Base-by-base conservation (phyloP, 2,113 vertebrate species). In the Corythornis vintsioides region DNA sequence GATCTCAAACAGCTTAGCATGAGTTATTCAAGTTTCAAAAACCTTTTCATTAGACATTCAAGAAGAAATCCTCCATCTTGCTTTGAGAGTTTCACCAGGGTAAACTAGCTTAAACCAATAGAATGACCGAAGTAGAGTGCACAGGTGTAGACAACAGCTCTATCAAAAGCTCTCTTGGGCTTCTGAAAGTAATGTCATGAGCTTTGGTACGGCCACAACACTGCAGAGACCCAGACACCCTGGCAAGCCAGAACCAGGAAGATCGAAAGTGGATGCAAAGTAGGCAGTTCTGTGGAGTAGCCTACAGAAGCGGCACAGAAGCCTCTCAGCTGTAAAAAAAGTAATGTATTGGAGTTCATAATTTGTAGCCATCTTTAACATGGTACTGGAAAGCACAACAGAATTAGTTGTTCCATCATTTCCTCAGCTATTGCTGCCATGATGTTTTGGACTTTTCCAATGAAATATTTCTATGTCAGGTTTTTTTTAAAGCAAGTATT, bases 401-500 rank as follows among this genome's bases (percentile, higher is more conserved):
- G 31, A 88, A 67, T 63, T 31, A 61, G 26, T 83, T 72, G 47
- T 60, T 88, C 66, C 38, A 47, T 86, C 76, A 56, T 81, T 73
- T 90, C 77, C 64, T 93, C 26, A 31, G 48, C 24, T 28, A 55
- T 7, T 65, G 85, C 74, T 84, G 77, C 55, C 78, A 25, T 59
- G 53, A 76, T 55, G 20, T 50, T 90, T 82, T 75, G 28, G 72
- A 88, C 52, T 80, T 86, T 72, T 91, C 69, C 80, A 95, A 15
- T 35, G 14, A 85, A 77, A 29, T 60, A 60, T 22, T 83, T 83
- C 20, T 84, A 10, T 63, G 47, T n/a, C 57, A 50, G 19, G 0
- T 1, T 79, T 88, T 88, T 33, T 86, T 84, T 17, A 25, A 76
- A 90, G 64, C 71, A 92, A 85, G 40, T 95, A 95, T 96, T 96